Conservation (phyloP, 64 coral and sea anemone species). For the Astreopora myriophthalma region DNA sequence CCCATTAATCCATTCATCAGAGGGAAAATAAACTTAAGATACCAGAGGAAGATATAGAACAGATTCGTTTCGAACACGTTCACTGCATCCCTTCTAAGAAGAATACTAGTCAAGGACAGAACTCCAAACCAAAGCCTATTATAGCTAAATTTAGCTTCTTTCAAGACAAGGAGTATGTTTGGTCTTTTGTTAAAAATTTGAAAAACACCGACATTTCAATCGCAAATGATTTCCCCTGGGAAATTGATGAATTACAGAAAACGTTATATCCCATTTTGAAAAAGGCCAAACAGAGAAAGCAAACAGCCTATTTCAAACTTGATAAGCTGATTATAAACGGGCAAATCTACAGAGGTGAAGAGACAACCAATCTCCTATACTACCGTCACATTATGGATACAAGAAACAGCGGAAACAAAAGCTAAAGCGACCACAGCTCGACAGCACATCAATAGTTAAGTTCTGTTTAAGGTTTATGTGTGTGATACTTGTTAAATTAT, state of each 20-base stretch:
- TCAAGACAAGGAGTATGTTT: constrained; percentile 31
- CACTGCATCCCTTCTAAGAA: background rate
- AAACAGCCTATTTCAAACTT: background rate
- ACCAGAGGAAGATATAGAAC: background rate
- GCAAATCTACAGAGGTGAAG: background rate
- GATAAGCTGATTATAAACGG: background rate
- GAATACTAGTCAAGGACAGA: background rate
- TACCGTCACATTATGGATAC: no score
- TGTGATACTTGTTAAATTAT: no score
- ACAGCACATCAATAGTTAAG: no score
- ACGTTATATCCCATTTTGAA: background rate
- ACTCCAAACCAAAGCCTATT: background rate
- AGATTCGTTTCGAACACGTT: background rate
- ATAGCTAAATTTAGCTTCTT: background rate
- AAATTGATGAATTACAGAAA: background rate
- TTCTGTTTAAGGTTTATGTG: no score
- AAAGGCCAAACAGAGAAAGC: background rate
- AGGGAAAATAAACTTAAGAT: background rate
- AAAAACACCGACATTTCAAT: constrained; percentile 13
- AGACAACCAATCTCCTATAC: background rate
- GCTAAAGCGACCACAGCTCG: no score
- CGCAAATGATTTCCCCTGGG: background rate
- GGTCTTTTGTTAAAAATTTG: background rate
- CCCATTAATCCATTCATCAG: no score
- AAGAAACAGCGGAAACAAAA: no score